Base-by-base conservation (phyloP, 2,797 vertebrate genomes). In the Nannoperca australis region DNA sequence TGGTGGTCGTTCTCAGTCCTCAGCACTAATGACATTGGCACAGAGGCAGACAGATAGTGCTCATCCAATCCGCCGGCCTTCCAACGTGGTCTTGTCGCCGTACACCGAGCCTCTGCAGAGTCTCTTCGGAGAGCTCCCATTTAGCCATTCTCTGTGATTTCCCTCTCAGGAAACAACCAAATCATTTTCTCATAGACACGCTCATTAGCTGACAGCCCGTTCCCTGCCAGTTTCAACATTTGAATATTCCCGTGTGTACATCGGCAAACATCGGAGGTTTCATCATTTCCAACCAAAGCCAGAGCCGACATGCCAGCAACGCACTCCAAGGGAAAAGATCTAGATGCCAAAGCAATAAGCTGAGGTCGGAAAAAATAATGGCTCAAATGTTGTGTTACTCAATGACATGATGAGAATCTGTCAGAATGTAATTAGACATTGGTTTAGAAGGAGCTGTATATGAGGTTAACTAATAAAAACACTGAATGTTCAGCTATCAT, bases 81-180 rank as follows among this genome's bases (percentile, higher is more conserved):
- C 88, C 90, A 83, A 92, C 87, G 80, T 61, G 53, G 83, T 71
- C 82, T 70, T 85, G 45, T 74, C 72, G 81, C 78, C 50, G 69
- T 76, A 76, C 87, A 66, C 73, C 42, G 56, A 87, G 85, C 83
- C 81, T 78, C 76, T 50, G 83, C 79, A 58, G 63, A 76, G 83
- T 88, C 92, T 94, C 94, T 92, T 89, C 87, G 86, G 93, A 93
- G 92, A 86, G 91, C 92, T 91, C 91, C 90, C 94, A 93, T 95
- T 95, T 94, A 95, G 93, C 94, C 92, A 92, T 94, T 95, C 93
- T 94, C 91, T 94, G 93, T 95, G 93, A 95, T 95, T 94, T 91
- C 88, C 91, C 94, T 95, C 94, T 94, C 90, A 95, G 95, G 94
- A 95, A 95, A 94, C 92, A 92, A 94, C 90, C 91, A 93, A 95